These are phyloP conservation scores for Gryon sp. DNA, from an alignment of 1,140 invertebrate species.

Conservation along the genomic window DNA sequence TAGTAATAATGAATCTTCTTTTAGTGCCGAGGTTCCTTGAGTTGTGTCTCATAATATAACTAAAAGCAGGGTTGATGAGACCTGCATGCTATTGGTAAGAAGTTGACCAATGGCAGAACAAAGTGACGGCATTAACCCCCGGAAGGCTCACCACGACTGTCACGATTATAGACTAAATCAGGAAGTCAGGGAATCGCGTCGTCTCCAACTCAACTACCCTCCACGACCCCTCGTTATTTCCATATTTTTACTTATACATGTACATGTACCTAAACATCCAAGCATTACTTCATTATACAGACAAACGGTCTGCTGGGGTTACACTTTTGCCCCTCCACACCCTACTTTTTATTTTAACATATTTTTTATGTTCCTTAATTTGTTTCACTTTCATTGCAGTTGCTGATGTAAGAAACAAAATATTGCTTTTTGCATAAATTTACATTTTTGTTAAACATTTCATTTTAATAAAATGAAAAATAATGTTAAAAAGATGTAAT, in stretches of 20 bases:
- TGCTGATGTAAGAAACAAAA: too few relatives aligned
- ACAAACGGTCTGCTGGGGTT: constrained; percentile 4
- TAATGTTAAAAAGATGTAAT: too few relatives aligned
- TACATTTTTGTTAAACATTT: too few relatives aligned
- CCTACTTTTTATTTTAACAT: constrained; percentile 1
- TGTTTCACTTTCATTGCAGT: not conserved
- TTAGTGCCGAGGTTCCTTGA: constrained; percentile 48
- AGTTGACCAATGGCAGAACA: constrained; percentile 70
- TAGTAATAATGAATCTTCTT: constrained; percentile 74
- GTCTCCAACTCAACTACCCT: constrained; percentile 55
- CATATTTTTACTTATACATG: constrained; percentile 51
- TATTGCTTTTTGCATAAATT: too few relatives aligned
- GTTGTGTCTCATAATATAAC: constrained; percentile 65
- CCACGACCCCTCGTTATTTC: constrained; percentile 51
- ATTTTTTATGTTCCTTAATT: not conserved
- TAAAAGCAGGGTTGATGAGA: constrained; percentile 68
- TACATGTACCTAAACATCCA: constrained; percentile 16
- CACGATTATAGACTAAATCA: constrained; percentile 75
- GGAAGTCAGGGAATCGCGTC: constrained; percentile 66
- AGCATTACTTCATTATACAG: constrained; percentile 39
- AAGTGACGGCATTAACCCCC: constrained; percentile 60
- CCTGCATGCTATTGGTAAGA: constrained; percentile 74
- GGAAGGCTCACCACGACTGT: constrained; percentile 68
- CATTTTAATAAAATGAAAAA: too few relatives aligned
- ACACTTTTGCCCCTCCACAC: constrained; percentile 19